Evolutionary conservation across 2,888 invertebrate species (phyloP).

Genomic region (Rhimphoctona megacephalus): DNA sequence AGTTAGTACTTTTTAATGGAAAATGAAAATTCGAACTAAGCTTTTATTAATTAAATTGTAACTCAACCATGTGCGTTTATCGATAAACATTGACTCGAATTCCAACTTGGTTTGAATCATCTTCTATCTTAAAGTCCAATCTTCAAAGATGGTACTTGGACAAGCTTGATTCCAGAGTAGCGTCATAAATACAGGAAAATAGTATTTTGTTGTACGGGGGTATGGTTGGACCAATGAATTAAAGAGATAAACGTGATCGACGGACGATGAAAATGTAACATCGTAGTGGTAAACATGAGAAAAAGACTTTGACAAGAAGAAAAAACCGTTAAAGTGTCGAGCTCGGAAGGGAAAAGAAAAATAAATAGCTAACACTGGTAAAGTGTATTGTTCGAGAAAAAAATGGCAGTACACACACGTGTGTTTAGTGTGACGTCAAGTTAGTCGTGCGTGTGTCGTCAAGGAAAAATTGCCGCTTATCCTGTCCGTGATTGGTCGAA

Average conservation of each 20-base stretch:
- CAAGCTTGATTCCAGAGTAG: neutral
- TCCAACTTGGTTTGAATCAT: neutral
- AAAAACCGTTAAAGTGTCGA: slow-evolving; percentile 1
- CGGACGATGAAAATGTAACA: neutral
- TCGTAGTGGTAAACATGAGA: slow-evolving; percentile 2
- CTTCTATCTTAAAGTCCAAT: slow-evolving; percentile 9
- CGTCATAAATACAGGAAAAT: neutral
- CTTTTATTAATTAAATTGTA: neutral
- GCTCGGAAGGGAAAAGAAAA: neutral
- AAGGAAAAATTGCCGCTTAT: slow-evolving; percentile 72
- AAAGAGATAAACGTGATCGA: neutral
- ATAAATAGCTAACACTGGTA: neutral
- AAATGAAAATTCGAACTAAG: neutral
- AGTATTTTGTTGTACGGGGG: neutral
- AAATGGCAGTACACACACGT: slow-evolving; percentile 76
- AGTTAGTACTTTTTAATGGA: neutral
- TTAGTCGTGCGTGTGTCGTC: slow-evolving; percentile 68
- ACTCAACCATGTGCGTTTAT: neutral
- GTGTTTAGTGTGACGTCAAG: slow-evolving; percentile 79
- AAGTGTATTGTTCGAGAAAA: slow-evolving; percentile 3
- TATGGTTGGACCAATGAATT: neutral
- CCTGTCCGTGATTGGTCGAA: slow-evolving; percentile 70
- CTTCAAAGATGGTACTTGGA: slow-evolving; percentile 11
- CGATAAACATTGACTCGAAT: neutral
- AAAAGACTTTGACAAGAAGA: neutral